These are phyloP conservation scores for Microcebus jonahi DNA, from an alignment of 2,113 vertebrate genomes.

Conservation along the genomic window DNA sequence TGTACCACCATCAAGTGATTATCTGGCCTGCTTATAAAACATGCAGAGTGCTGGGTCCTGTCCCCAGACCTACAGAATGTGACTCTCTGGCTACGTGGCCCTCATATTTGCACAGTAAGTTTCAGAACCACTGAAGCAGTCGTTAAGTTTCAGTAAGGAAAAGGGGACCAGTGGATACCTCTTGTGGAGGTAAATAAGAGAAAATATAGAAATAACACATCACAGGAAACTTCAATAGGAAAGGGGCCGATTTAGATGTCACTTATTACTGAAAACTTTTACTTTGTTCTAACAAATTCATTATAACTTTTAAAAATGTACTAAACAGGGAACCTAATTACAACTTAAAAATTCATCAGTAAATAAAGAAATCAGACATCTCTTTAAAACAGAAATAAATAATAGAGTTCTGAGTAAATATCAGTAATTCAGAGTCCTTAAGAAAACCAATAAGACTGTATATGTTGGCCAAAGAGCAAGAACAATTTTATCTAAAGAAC, in stretches of 20 bases:
- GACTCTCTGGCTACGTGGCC: neutral
- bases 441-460: neutral
- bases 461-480: neutral
- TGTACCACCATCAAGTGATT: too few relatives aligned
- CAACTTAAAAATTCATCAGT: neutral
- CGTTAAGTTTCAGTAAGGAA: neutral
- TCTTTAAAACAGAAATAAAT: conserved; percentile 34
- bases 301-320: neutral
- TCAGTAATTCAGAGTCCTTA: neutral
- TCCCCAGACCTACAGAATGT: neutral
- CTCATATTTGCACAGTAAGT: neutral
- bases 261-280: neutral
- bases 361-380: conserved; percentile 11
- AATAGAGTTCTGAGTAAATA: neutral
- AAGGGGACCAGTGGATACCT: neutral
- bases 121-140: neutral
- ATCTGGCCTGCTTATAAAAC: neutral
- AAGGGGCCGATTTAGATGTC: neutral
- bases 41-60: neutral
- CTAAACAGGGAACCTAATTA: neutral
- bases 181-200: neutral
- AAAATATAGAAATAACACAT: neutral
- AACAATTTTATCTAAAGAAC: conserved; percentile 2
- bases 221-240: neutral
- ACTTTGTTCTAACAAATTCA: neutral